A percentile compares a stretch with the other conserved stretches of the same genome.
Evolutionary conservation across 2,888 invertebrate genomes (phyloP).

Genomic region (Doris montereyensis): DNA sequence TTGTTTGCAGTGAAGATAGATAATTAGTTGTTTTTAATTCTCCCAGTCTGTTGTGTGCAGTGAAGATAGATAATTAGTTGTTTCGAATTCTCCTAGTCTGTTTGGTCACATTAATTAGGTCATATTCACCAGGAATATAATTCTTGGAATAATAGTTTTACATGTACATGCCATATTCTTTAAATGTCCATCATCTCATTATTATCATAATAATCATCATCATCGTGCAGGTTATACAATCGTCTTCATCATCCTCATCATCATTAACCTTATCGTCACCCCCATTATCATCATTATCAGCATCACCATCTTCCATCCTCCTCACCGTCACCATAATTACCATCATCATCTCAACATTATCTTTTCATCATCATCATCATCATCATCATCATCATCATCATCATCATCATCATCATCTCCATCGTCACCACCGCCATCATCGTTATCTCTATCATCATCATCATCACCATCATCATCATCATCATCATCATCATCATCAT

Average conservation of each 20-base stretch:
- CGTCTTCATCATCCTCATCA: not conserved
- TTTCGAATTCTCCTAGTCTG: no score
- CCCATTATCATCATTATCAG: not conserved
- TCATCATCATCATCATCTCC: constrained; percentile 5
- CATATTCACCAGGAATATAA: no score
- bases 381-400: not conserved
- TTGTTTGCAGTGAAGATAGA: no score
- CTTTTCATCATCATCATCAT: not conserved
- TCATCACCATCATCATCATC: not conserved
- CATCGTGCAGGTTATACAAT: no score
- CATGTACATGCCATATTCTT: no score
- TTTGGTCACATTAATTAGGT: no score
- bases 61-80: no score
- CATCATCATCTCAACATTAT: no score
- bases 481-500: constrained; percentile 17
- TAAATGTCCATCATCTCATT: not conserved
- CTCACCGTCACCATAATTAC: not conserved
- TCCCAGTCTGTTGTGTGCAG: no score
- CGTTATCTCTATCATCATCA: constrained; percentile 1
- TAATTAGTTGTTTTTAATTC: no score
- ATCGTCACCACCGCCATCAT: constrained; percentile 6
- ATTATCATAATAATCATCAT: not conserved
- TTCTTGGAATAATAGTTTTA: no score
- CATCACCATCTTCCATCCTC: not conserved
- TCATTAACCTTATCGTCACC: not conserved